These are phyloP conservation scores for Myopa tessellatipennis DNA, from an alignment of 2,888 invertebrate genomes.

Conservation along the genomic window DNA sequence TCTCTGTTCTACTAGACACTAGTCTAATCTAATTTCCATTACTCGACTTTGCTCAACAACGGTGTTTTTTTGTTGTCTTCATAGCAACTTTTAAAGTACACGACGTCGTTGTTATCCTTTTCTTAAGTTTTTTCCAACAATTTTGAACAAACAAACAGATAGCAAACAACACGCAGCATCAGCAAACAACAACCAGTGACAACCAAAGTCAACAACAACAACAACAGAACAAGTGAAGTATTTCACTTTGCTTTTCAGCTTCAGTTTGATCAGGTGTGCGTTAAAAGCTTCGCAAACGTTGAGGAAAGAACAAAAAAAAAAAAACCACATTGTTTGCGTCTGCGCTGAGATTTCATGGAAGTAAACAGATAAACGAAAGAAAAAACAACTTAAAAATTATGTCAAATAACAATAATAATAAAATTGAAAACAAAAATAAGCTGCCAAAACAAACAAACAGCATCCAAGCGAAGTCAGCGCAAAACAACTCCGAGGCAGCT, in stretches of 20 bases:
- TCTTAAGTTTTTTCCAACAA: too few species aligned
- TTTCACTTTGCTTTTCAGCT: not conserved
- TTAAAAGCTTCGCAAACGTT: not conserved
- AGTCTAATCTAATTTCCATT: too few species aligned
- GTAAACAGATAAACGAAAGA: conserved; percentile 8
- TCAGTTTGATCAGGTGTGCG: conserved; percentile 13
- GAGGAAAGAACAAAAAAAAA: not conserved
- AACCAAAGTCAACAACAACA: not conserved
- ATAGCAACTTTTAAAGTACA: too few species aligned
- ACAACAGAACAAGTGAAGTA: not conserved
- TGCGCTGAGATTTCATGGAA: conserved; percentile 7
- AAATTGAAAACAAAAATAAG: not conserved
- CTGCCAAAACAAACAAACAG: not conserved
- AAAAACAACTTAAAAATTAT: not conserved
- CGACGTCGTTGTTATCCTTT: too few species aligned
- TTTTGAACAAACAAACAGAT: not conserved
- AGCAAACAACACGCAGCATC: too few species aligned
- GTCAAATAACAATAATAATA: not conserved
- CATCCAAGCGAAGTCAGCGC: not conserved
- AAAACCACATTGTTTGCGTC: not conserved
- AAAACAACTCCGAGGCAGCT: not conserved
- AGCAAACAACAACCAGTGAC: too few species aligned
- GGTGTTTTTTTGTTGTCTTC: too few species aligned
- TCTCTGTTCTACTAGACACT: too few species aligned
- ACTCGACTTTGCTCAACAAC: too few species aligned